These are phyloP conservation scores for Drosophila emarginata DNA, from an alignment of 2,888 invertebrate species.

Conservation along the genomic window DNA sequence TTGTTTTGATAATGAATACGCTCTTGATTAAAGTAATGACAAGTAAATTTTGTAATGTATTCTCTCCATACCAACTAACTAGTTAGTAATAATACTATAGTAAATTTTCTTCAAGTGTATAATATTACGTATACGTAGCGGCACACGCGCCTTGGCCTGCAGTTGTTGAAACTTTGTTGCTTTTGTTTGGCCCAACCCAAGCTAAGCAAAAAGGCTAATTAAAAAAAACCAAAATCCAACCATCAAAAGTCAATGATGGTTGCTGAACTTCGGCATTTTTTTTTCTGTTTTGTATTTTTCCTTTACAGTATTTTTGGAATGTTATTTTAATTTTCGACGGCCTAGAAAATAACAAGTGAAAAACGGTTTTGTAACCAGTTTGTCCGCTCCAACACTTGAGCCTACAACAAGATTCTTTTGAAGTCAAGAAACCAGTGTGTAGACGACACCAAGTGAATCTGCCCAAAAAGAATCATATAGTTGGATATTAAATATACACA, in stretches of 20 bases:
- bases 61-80: not conserved
- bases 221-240: constrained; percentile 45
- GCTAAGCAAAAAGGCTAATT: constrained; percentile 57
- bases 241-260: constrained; percentile 19
- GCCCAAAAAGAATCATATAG: constrained; percentile 46
- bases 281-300: constrained; percentile 21
- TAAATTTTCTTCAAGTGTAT: not conserved
- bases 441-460: constrained; percentile 64
- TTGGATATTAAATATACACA: not conserved
- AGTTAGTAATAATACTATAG: not conserved
- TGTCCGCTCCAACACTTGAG: constrained; percentile 57
- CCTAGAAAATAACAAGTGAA: constrained; percentile 49
- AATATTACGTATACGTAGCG: constrained; percentile 62
- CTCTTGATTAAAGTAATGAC: not conserved
- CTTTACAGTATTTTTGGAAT: constrained; percentile 3
- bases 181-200: constrained; percentile 30
- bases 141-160: constrained; percentile 46
- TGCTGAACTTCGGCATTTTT: constrained; percentile 70
- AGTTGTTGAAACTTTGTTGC: constrained; percentile 11
- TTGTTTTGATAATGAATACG: not conserved
- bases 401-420: constrained; percentile 69
- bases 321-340: constrained; percentile 31
- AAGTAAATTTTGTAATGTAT: not conserved
- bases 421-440: constrained; percentile 57
- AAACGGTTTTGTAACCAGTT: constrained; percentile 61